A percentile compares a stretch with the other conserved stretches of the same genome.
phyloP scores from a whole-genome alignment of 2,888 invertebrate genomes.

The Artemia sinica region DNA sequence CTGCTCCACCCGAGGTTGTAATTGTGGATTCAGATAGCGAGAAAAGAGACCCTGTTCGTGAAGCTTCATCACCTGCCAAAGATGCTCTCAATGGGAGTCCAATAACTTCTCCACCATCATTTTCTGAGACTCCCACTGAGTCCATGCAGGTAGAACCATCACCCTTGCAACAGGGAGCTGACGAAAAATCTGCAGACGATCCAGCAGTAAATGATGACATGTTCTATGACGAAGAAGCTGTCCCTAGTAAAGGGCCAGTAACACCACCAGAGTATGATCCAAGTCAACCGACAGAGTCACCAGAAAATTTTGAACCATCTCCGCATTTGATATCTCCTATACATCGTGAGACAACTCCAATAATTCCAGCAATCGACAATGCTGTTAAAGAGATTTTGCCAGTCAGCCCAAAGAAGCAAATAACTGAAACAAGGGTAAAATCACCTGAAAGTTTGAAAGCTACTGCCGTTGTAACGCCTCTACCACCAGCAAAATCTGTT shows the following conservation, averaged over 20 bases:
- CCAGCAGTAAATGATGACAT: neutral
- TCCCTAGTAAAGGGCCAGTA: slow-evolving; percentile 4
- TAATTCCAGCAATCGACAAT: neutral
- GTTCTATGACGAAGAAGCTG: neutral
- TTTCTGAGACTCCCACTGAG: neutral
- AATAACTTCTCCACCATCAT: neutral
- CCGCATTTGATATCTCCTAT: neutral
- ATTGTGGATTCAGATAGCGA: neutral
- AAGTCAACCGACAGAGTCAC: slow-evolving; percentile 1
- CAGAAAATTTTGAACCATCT: neutral
- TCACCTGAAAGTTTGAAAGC: slow-evolving; percentile 10
- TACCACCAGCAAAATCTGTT: slow-evolving; percentile 7
- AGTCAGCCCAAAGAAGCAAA: neutral
- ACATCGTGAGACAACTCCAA: neutral
- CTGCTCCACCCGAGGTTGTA: neutral
- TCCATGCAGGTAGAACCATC: neutral
- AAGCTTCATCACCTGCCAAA: neutral
- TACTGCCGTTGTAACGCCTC: slow-evolving; percentile 4
- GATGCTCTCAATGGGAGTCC: neutral
- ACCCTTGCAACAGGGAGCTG: neutral
- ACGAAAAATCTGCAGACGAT: neutral
- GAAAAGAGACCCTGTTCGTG: neutral
- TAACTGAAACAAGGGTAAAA: neutral
- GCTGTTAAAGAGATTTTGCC: neutral
- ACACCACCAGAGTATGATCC: slow-evolving; percentile 11